Evolutionary conservation across 2,888 invertebrate genomes (phyloP).

Genomic region (Aphidoletes aphidimyza): DNA sequence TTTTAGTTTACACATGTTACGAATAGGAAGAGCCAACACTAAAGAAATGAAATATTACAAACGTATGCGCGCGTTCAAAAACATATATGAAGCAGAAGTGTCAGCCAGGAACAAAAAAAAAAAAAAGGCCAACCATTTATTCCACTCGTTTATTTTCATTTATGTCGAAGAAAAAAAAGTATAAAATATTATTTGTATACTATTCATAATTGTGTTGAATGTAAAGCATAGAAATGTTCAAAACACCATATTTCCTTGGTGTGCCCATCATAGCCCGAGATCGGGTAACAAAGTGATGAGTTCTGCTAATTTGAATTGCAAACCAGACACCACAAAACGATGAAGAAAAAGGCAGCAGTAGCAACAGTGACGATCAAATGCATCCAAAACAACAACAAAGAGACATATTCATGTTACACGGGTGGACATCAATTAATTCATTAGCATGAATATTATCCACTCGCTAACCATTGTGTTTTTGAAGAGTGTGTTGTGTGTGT

Average conservation of each 20-base stretch:
- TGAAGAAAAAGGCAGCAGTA: background rate
- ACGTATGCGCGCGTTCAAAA: too few relatives aligned
- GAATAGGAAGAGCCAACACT: background rate
- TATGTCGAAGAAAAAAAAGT: background rate
- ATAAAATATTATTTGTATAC: background rate
- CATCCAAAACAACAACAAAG: conserved; percentile 18
- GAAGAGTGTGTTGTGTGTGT: background rate
- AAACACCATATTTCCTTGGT: background rate
- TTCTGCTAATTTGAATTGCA: conserved; percentile 46
- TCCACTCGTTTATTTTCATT: background rate
- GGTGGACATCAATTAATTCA: conserved; percentile 47
- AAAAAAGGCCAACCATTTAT: background rate
- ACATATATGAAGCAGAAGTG: background rate
- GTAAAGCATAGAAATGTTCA: too few relatives aligned
- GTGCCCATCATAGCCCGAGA: background rate
- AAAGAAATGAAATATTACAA: conserved; percentile 10
- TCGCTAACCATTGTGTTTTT: background rate
- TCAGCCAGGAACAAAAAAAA: background rate
- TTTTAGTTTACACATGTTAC: background rate
- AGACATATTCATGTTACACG: conserved; percentile 17
- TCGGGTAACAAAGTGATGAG: conserved; percentile 20
- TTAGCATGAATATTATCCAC: background rate
- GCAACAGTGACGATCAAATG: background rate
- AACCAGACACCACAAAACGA: background rate
- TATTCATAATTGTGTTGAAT: too few relatives aligned